phyloP scores from a whole-genome alignment of 2,888 invertebrate genomes.

The Metallyticus violacea region DNA sequence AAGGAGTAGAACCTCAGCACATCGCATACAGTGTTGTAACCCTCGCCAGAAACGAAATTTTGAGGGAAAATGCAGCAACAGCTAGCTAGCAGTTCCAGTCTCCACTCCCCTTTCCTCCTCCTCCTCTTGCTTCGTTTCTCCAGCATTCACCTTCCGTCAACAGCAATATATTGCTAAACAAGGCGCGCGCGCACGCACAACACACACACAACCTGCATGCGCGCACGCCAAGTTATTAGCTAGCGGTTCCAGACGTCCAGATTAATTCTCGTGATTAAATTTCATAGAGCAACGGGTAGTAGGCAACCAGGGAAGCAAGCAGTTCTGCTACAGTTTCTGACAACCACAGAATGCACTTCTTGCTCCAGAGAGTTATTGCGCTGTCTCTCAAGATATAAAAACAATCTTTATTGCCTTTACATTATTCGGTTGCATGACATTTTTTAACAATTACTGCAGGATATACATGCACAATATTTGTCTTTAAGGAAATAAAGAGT shows the following conservation, averaged over 20 bases:
- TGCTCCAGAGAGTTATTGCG: background rate
- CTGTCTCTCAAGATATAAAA: too few relatives aligned
- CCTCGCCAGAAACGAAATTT: background rate
- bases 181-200: slow-evolving; percentile 15
- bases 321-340: slow-evolving; percentile 14
- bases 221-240: slow-evolving; percentile 32
- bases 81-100: slow-evolving; percentile 22
- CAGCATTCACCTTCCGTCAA: slow-evolving; percentile 31
- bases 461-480: too few relatives aligned
- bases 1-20: background rate
- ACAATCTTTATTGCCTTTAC: too few relatives aligned
- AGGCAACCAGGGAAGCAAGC: slow-evolving; percentile 16
- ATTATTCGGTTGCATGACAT: too few relatives aligned
- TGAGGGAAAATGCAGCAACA: slow-evolving; percentile 37
- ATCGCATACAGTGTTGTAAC: background rate
- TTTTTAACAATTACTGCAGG: too few relatives aligned
- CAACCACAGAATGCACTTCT: slow-evolving; percentile 2
- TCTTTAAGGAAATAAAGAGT: too few relatives aligned
- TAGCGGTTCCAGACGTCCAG: slow-evolving; percentile 35
- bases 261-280: slow-evolving; percentile 36
- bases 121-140: slow-evolving; percentile 12
- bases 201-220: slow-evolving; percentile 7
- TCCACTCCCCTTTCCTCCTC: slow-evolving; percentile 34
- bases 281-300: slow-evolving; percentile 33
- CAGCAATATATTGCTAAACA: slow-evolving; percentile 35